These are phyloP conservation scores for Panopea generosa DNA, from an alignment of 2,888 invertebrate genomes.

Conservation along the genomic window DNA sequence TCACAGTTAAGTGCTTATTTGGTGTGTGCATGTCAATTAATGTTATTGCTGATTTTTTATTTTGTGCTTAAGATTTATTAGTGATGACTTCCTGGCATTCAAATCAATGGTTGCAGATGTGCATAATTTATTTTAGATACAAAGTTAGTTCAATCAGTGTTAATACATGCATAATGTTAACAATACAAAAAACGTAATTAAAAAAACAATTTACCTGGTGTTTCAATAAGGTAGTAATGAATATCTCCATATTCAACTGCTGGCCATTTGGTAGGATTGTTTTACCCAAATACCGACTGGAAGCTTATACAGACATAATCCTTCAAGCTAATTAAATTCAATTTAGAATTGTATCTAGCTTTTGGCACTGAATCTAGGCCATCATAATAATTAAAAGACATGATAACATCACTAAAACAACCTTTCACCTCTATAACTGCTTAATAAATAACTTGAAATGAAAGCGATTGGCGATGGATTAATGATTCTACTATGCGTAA, in stretches of 20 bases:
- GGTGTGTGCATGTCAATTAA: too few relatives aligned
- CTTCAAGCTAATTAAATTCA: background rate
- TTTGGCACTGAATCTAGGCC: background rate
- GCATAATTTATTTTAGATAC: too few relatives aligned
- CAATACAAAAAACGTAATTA: background rate
- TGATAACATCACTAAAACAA: background rate
- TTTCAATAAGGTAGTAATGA: constrained; percentile 5
- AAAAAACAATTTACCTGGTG: constrained; percentile 6
- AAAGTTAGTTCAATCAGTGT: too few relatives aligned
- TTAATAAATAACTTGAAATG: background rate
- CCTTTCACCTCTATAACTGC: background rate
- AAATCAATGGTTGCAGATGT: too few relatives aligned
- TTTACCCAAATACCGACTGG: constrained; percentile 3
- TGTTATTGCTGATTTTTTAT: too few relatives aligned
- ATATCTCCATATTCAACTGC: constrained; percentile 11
- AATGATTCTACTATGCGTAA: background rate
- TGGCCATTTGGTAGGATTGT: constrained; percentile 12
- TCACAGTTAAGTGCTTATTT: too few relatives aligned
- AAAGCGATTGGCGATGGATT: background rate
- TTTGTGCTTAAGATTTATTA: too few relatives aligned
- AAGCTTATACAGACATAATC: constrained; percentile 11
- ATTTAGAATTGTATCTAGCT: background rate
- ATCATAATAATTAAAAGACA: constrained; percentile 14
- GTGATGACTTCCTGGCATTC: too few relatives aligned
- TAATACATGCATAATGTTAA: background rate